Base-by-base conservation (phyloP, 1,140 invertebrate species). In the Adelges cooleyi region DNA sequence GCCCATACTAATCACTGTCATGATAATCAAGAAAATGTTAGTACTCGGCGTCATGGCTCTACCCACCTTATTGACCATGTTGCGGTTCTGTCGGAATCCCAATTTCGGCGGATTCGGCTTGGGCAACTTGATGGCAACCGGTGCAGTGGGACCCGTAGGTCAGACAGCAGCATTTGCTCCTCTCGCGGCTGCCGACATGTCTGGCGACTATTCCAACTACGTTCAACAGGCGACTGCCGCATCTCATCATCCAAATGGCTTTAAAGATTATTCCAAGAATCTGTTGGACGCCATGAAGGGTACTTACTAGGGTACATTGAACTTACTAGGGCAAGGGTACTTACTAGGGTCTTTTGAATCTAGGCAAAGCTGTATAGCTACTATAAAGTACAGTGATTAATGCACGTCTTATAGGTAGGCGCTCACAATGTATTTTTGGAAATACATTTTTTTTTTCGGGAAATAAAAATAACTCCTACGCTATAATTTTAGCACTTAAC, bases 1-100 rank as follows among this genome's bases (percentile, higher is more conserved):
- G 5, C 81, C 84, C 0, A 79, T 85, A 11, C 77, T 85, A 11
- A 72, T 85, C 3, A 78, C 79, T 2, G 80, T 86, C 1, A 77
- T 86, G 66, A 77, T 84, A 68, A 84, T 86, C 65, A 86, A 86
- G 74, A 86, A 86, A 68, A 72, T 86, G 9, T 72, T 86, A 9
- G 72, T 86, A 3, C 68, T 84, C 0, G 82, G 78, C 1, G 82
- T 82, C 0, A 67, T 86, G 18, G 72, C 84, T 22, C 70, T 82
- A 6, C 83, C 84, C 0, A 78, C 81, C 20, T 69, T 86, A 33
- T 70, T 86, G 2, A 78, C 79, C 15, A 80, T 81, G 40, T 71
- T 85, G 4, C 66, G 68, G 11, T 42, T 67, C 36, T 67, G 66
- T 20, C 49, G 68, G 2, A 68, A 68, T 18, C 11, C 11, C 42